Evolutionary conservation across 2,888 invertebrate genomes (phyloP).

Genomic region (Phania funesta): DNA sequence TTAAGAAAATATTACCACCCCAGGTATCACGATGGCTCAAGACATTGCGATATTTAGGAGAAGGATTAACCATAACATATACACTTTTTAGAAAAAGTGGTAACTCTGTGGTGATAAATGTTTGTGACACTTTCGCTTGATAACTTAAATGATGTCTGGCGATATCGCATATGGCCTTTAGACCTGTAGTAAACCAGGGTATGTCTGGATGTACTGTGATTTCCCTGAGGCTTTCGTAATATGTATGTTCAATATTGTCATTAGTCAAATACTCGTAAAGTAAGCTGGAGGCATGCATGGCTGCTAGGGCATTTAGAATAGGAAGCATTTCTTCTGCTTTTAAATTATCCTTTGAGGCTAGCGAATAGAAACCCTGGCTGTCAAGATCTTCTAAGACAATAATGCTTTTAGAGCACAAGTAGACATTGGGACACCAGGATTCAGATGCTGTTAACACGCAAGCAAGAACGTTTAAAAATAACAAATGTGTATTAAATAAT

Average conservation of each 20-base stretch:
- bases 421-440: slow-evolving; percentile 75
- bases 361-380: slow-evolving; percentile 64
- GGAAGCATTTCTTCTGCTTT: slow-evolving; percentile 72
- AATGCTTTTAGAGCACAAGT: slow-evolving; percentile 74
- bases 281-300: slow-evolving; percentile 79
- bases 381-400: slow-evolving; percentile 80
- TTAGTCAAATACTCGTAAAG: slow-evolving; percentile 75
- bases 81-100: slow-evolving; percentile 70
- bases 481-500: too few species aligned
- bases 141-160: slow-evolving; percentile 71
- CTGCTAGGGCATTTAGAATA: slow-evolving; percentile 77
- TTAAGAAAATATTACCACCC: slow-evolving; percentile 79
- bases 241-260: slow-evolving; percentile 69
- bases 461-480: too few species aligned
- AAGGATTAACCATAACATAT: slow-evolving; percentile 75
- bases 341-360: slow-evolving; percentile 59
- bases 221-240: slow-evolving; percentile 70
- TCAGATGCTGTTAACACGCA: slow-evolving; percentile 61
- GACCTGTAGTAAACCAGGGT: slow-evolving; percentile 75
- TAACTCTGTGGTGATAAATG: slow-evolving; percentile 73
- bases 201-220: slow-evolving; percentile 72
- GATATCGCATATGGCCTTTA: slow-evolving; percentile 70
- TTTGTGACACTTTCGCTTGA: slow-evolving; percentile 67
- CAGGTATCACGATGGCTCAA: slow-evolving; percentile 80
- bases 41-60: slow-evolving; percentile 80